Percentiles rank a stretch among this genome's conserved stretches.
Evolutionary conservation across 2,888 invertebrate species (phyloP).

Genomic region (Catocala sponsa): DNA sequence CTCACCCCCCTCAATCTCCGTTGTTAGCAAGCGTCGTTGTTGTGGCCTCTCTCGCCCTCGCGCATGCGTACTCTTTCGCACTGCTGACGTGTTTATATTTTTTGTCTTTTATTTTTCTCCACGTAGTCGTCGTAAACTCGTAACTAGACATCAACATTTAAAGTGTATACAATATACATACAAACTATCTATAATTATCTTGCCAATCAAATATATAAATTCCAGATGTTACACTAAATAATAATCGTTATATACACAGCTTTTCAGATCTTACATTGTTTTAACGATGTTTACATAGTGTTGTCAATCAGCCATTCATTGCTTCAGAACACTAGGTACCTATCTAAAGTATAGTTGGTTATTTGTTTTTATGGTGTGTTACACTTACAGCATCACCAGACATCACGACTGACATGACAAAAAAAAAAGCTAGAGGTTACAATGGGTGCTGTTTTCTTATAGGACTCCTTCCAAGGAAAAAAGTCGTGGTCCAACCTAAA

Average conservation of each 20-base stretch:
- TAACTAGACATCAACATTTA: conserved; percentile 41
- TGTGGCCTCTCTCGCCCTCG: conserved; percentile 74
- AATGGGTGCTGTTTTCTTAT: background rate
- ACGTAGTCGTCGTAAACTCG: conserved; percentile 54
- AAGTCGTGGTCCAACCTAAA: background rate
- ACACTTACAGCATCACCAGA: too few species aligned
- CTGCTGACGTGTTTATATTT: conserved; percentile 87
- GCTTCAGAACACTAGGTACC: conserved; percentile 3
- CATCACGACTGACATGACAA: conserved; percentile 7
- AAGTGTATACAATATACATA: conserved; percentile 23
- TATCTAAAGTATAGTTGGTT: conserved; percentile 4
- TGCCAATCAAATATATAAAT: conserved; percentile 25
- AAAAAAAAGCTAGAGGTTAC: conserved; percentile 7
- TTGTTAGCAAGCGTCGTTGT: conserved; percentile 61
- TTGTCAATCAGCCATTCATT: conserved; percentile 19
- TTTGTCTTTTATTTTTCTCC: conserved; percentile 74
- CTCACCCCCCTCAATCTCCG: conserved; percentile 59
- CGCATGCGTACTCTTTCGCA: conserved; percentile 82
- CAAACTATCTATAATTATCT: conserved; percentile 25
- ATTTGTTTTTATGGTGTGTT: conserved; percentile 15
- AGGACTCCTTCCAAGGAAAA: background rate
- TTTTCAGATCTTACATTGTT: conserved; percentile 19
- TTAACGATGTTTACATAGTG: conserved; percentile 18
- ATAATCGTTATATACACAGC: conserved; percentile 11
- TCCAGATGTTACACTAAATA: conserved; percentile 30